A percentile compares a stretch with the other conserved stretches of the same genome.
These are phyloP conservation scores for Cantharis nigra DNA, from an alignment of 2,888 invertebrate genomes.

Conservation along the genomic window DNA sequence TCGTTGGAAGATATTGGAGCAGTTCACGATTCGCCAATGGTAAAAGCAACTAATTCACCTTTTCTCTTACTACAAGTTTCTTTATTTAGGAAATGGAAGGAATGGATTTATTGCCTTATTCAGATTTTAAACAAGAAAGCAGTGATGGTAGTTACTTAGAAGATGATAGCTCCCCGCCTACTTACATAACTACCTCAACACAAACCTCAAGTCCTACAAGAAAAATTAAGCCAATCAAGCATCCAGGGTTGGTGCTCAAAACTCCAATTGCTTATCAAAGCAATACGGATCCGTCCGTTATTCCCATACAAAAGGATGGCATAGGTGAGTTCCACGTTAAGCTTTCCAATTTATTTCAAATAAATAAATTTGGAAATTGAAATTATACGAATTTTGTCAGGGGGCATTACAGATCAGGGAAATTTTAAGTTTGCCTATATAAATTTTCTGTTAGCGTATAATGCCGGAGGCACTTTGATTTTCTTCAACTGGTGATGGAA, in stretches of 20 bases:
- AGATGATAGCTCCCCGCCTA: constrained; percentile 54
- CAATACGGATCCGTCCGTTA: constrained; percentile 80
- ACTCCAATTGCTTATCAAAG: constrained; percentile 80
- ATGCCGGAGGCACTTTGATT: too few species aligned
- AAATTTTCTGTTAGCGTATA: too few species aligned
- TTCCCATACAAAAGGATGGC: constrained; percentile 87
- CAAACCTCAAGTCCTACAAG: constrained; percentile 61
- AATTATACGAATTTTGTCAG: too few species aligned
- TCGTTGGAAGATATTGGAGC: constrained; percentile 60
- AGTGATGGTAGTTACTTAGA: constrained; percentile 57
- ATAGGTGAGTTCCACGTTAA: constrained; percentile 68
- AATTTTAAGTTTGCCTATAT: too few species aligned
- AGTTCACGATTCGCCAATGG: constrained; percentile 59
- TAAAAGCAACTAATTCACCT: constrained; percentile 38
- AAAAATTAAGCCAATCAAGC: constrained; percentile 75
- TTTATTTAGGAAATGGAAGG: constrained; percentile 52
- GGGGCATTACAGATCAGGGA: too few species aligned
- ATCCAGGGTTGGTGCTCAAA: constrained; percentile 74
- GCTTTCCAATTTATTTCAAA: too few species aligned
- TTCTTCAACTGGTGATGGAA: too few species aligned
- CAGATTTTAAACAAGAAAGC: constrained; percentile 53
- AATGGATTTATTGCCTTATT: constrained; percentile 54
- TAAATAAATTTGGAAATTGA: too few species aligned
- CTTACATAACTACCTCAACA: constrained; percentile 59
- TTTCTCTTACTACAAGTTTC: not conserved